Evolutionary conservation across 2,797 vertebrate species (phyloP).

Genomic region (Acrossocheilus fasciatus): DNA sequence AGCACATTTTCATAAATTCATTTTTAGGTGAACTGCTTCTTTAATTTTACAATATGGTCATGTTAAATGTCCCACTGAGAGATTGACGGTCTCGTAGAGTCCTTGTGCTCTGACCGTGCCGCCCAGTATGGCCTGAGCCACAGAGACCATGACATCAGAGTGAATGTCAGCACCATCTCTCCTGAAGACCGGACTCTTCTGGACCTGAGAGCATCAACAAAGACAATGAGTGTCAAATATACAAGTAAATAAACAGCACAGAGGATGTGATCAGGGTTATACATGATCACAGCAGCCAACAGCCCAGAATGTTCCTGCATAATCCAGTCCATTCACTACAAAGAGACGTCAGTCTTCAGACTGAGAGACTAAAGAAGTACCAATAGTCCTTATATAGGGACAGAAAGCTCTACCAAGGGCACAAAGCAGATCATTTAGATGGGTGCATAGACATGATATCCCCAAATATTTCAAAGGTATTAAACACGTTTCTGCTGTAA

Average conservation of each 20-base stretch:
- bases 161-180: constrained; percentile 94
- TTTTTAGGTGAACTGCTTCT: not conserved
- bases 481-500: not conserved
- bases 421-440: not conserved
- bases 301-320: not conserved
- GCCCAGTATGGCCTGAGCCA: constrained; percentile 95
- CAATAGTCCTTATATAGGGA: not conserved
- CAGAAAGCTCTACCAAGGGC: not conserved
- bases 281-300: not conserved
- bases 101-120: constrained; percentile 90
- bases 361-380: not conserved
- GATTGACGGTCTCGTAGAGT: constrained; percentile 90
- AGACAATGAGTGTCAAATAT: not conserved
- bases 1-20: not conserved
- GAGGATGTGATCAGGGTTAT: constrained; percentile 4
- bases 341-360: not conserved
- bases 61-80: constrained; percentile 76
- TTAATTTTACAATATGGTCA: not conserved
- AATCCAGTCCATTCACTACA: not conserved
- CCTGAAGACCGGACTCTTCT: constrained; percentile 92
- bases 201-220: constrained; percentile 81
- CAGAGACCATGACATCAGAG: constrained; percentile 88
- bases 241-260: not conserved
- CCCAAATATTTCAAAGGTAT: not conserved
- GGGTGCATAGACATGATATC: not conserved